These are phyloP conservation scores for Muscidifurax raptorellus DNA, from an alignment of 1,140 invertebrate species.

Conservation along the genomic window DNA sequence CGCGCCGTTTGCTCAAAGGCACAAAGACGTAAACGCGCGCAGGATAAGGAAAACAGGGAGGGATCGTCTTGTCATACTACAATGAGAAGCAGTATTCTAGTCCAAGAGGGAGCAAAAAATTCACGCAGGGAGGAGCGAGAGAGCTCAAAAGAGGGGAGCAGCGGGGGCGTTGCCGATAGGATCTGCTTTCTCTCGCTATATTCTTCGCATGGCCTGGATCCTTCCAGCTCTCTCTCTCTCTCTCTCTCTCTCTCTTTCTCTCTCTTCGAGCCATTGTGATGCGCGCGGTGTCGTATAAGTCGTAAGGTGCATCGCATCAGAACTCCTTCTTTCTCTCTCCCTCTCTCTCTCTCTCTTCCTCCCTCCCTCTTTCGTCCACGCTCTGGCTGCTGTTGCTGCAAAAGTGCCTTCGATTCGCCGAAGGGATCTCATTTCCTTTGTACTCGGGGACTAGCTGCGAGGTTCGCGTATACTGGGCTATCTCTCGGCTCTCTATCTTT, in stretches of 20 bases:
- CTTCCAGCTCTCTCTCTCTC: not conserved
- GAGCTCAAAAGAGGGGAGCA: not conserved
- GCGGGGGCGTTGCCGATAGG: not conserved
- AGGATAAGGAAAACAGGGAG: no score
- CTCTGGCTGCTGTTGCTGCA: not conserved
- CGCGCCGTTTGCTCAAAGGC: not conserved
- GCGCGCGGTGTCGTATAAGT: constrained; percentile 37
- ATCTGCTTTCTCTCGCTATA: constrained; percentile 17
- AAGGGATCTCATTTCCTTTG: constrained; percentile 47
- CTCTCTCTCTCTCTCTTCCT: not conserved
- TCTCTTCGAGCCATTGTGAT: constrained; percentile 14
- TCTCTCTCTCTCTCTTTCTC: no score
- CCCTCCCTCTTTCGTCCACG: not conserved
- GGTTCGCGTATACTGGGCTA: not conserved
- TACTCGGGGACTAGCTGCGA: not conserved
- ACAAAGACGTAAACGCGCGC: not conserved
- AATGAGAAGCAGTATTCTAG: not conserved
- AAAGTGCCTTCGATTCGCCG: constrained; percentile 35
- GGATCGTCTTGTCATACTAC: no score
- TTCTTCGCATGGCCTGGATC: not conserved
- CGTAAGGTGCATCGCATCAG: constrained; percentile 39
- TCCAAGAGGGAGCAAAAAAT: not conserved
- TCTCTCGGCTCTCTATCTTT: not conserved
- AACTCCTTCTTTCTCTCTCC: not conserved
- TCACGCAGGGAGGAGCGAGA: not conserved